Conservation (phyloP, 2,113 vertebrate genomes). For the Halichoeres trimaculatus region DNA sequence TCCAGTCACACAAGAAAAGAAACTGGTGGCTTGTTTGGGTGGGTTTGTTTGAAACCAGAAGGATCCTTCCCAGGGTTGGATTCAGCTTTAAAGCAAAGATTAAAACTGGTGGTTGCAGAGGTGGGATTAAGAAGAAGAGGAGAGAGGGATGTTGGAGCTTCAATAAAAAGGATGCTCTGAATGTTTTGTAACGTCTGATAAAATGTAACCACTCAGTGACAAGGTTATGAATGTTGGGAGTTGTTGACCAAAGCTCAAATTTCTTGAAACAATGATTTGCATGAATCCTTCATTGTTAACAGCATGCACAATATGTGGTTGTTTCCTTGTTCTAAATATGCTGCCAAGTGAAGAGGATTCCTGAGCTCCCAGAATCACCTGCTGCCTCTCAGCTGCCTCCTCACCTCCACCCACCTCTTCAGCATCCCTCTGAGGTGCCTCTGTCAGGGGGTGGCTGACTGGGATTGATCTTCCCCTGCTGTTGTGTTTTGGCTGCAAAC, state of each 20-base stretch:
- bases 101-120: conserved; percentile 12
- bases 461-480: conserved; percentile 54
- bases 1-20: conserved; percentile 16
- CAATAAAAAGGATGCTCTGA: not conserved
- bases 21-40: not conserved
- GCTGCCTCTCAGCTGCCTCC: conserved; percentile 12
- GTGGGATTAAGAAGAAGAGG: conserved; percentile 38
- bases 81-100: conserved; percentile 39
- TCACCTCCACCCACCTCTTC: conserved; percentile 32
- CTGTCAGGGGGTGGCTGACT: conserved; percentile 1
- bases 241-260: not conserved
- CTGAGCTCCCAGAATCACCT: not conserved
- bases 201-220: not conserved
- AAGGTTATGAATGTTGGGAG: not conserved
- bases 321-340: not conserved
- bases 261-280: not conserved
- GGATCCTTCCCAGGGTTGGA: conserved; percentile 29
- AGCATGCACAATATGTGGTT: not conserved
- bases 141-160: conserved; percentile 33
- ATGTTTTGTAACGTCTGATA: not conserved
- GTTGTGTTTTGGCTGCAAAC: conserved; percentile 18
- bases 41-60: conserved; percentile 5
- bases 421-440: conserved; percentile 22
- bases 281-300: too few species aligned
- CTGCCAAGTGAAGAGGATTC: conserved; percentile 1